Evolutionary conservation across 2,113 vertebrate species (phyloP).

Genomic region (Hydrochoerus hydrochaeris): DNA sequence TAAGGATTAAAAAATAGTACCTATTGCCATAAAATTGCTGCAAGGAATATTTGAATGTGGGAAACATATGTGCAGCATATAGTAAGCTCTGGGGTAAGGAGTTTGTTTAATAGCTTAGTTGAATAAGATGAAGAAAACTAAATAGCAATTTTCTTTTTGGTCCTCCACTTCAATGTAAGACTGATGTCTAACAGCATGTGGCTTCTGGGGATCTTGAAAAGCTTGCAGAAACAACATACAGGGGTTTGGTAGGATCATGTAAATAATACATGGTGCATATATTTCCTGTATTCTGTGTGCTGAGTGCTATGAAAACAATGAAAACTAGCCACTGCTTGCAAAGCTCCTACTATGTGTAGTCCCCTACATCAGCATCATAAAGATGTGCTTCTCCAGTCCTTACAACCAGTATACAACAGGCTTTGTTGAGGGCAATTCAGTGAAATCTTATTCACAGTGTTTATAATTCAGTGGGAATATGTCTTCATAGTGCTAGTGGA

Average conservation of each 20-base stretch:
- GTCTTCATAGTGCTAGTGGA: not conserved
- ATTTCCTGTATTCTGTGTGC: not conserved
- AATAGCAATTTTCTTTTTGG: not conserved
- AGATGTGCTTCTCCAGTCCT: not conserved
- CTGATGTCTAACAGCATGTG: not conserved
- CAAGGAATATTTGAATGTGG: not conserved
- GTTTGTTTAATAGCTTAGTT: not conserved
- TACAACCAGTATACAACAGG: not conserved
- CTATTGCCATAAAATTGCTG: not conserved
- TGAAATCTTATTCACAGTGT: fast-evolving
- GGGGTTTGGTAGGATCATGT: too few species aligned
- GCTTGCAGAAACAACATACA: too few species aligned
- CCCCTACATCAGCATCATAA: fast-evolving
- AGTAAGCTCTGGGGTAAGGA: not conserved
- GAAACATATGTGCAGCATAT: not conserved
- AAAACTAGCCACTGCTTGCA: not conserved
- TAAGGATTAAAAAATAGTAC: not conserved
- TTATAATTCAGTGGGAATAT: not conserved
- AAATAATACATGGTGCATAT: too few species aligned
- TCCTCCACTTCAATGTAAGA: not conserved
- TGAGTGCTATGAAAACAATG: not conserved
- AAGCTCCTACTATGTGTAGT: not conserved
- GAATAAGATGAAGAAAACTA: not conserved
- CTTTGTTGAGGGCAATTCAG: not conserved
- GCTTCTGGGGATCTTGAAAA: not conserved